These are phyloP conservation scores for Grammomys dolichurus DNA, from an alignment of 2,113 vertebrate species.

Conservation along the genomic window DNA sequence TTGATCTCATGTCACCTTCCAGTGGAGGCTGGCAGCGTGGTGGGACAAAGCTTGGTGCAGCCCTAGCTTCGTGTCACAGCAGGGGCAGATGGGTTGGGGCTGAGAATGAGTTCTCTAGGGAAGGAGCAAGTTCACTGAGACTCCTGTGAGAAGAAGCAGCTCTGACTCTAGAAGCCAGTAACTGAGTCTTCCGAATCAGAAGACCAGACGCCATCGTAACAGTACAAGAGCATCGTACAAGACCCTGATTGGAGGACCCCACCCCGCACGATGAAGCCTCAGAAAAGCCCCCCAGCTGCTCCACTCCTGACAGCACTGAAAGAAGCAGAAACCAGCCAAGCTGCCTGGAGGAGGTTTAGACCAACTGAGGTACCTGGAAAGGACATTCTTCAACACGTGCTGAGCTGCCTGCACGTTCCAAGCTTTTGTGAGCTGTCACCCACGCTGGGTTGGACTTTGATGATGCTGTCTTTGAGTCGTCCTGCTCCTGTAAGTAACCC, in stretches of 20 bases:
- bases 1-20: rapidly evolving
- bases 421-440: neutral
- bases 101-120: neutral
- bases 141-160: neutral
- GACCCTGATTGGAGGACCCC: rapidly evolving
- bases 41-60: neutral
- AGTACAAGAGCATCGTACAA: neutral
- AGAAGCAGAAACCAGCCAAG: neutral
- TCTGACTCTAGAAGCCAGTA: neutral
- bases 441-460: neutral
- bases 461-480: neutral
- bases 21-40: too few relatives aligned
- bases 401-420: neutral
- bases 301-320: neutral
- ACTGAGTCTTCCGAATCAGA: neutral
- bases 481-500: neutral
- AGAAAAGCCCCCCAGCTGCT: neutral
- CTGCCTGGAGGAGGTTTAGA: neutral
- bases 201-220: neutral
- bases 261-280: neutral
- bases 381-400: neutral
- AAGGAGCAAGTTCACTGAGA: neutral
- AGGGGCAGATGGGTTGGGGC: neutral
- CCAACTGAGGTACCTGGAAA: neutral
- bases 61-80: neutral